A percentile compares a stretch with the other conserved stretches of the same genome.
Conservation (phyloP, 2,888 invertebrate species). For the Cheilosia vernalis region DNA sequence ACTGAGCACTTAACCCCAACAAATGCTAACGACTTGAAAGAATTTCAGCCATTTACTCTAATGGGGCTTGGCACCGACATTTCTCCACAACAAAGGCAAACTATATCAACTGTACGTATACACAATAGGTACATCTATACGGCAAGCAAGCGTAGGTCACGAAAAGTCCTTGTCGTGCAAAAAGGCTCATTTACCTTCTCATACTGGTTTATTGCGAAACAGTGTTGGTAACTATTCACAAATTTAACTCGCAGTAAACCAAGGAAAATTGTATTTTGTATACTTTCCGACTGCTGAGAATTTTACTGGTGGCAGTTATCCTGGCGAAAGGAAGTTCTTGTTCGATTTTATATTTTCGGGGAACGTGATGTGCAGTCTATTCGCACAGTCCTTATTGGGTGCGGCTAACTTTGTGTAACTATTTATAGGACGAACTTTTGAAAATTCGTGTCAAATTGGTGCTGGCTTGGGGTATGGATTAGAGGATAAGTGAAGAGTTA, state of each 20-base stretch:
- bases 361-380: too few relatives aligned
- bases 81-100: not conserved
- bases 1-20: slow-evolving; percentile 32
- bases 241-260: too few relatives aligned
- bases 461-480: too few relatives aligned
- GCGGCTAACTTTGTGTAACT: too few relatives aligned
- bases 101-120: not conserved
- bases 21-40: slow-evolving; percentile 20
- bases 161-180: slow-evolving; percentile 20
- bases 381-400: too few relatives aligned
- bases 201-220: not conserved
- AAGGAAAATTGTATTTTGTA: too few relatives aligned
- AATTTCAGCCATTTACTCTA: slow-evolving; percentile 10
- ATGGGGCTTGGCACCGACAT: slow-evolving; percentile 18
- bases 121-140: not conserved
- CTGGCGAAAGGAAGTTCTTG: too few relatives aligned
- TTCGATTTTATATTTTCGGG: too few relatives aligned
- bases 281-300: too few relatives aligned
- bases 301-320: slow-evolving; percentile 1
- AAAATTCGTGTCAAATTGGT: too few relatives aligned
- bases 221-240: not conserved
- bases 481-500: too few relatives aligned
- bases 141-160: slow-evolving; percentile 26
- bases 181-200: not conserved
- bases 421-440: too few relatives aligned